phyloP scores from a whole-genome alignment of 2,113 vertebrate genomes.

The Corvus hawaiiensis region DNA sequence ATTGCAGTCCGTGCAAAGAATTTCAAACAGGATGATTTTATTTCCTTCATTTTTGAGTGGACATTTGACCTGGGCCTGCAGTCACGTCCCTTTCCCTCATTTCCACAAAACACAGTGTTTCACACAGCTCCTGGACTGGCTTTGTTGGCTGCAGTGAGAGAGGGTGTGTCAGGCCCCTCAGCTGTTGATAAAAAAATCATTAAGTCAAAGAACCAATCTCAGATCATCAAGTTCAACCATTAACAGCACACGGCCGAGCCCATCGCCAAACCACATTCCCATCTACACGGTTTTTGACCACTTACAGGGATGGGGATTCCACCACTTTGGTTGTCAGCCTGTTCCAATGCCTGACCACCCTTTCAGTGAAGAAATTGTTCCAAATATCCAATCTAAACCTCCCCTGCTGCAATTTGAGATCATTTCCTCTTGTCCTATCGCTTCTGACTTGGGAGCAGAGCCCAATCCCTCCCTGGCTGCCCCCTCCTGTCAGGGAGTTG shows the following conservation, averaged over 20 bases:
- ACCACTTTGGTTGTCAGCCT: not conserved
- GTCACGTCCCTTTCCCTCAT: not conserved
- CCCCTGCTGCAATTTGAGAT: not conserved
- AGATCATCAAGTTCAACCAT: not conserved
- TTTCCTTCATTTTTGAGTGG: not conserved
- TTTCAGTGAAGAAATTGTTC: not conserved
- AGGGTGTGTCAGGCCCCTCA: not conserved
- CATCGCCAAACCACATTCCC: not conserved
- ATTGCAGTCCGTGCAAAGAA: not conserved
- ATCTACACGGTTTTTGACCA: rapidly evolving
- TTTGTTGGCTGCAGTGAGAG: not conserved
- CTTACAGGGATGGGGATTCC: not conserved
- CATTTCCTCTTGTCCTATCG: rapidly evolving
- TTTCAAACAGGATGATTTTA: not conserved
- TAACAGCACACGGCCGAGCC: not conserved
- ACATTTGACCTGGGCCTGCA: not conserved
- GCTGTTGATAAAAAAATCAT: not conserved
- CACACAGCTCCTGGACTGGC: not conserved
- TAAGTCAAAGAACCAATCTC: not conserved
- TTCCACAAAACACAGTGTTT: not conserved
- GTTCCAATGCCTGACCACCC: not conserved
- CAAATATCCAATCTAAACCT: not conserved
- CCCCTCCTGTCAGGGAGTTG: not conserved
- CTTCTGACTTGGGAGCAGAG: not conserved
- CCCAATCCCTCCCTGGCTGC: rapidly evolving